A percentile compares a stretch with the other conserved stretches of the same genome.
These are phyloP conservation scores for Vombatus ursinus DNA, from an alignment of 2,113 vertebrate species.

Conservation along the genomic window DNA sequence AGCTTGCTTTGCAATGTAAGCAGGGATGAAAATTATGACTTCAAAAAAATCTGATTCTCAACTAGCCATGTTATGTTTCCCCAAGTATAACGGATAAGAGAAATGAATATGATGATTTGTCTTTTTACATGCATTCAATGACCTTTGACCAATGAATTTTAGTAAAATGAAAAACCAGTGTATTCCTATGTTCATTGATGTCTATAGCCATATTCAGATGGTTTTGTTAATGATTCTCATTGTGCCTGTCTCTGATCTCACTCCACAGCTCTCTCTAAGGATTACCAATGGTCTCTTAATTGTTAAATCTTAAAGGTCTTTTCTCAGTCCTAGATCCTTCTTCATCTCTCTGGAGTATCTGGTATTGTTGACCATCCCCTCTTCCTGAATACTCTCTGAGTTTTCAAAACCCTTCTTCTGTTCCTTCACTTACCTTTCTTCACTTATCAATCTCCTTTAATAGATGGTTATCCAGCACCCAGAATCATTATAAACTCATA, in stretches of 20 bases:
- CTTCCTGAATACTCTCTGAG: not conserved
- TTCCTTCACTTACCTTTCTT: not conserved
- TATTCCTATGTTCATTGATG: not conserved
- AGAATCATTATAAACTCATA: not conserved
- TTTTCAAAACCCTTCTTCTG: not conserved
- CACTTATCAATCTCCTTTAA: not conserved
- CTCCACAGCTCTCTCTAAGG: not conserved
- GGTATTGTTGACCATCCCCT: not conserved
- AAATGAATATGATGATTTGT: constrained; percentile 18
- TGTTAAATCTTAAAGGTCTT: not conserved
- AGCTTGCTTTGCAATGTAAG: not conserved
- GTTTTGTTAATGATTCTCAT: constrained; percentile 26
- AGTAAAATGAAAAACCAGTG: constrained; percentile 22
- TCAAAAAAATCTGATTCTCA: not conserved
- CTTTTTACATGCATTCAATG: not conserved
- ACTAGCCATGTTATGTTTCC: not conserved
- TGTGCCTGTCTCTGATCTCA: not conserved
- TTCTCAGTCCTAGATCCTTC: not conserved
- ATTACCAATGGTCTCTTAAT: not conserved
- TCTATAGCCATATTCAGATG: not conserved
- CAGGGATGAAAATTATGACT: not conserved
- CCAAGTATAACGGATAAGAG: not conserved
- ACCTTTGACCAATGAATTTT: constrained; percentile 8
- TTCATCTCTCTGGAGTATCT: not conserved
- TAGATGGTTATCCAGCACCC: not conserved